Evolutionary conservation across 2,888 invertebrate genomes (phyloP).

Genomic region (Diplazon laetatorius): DNA sequence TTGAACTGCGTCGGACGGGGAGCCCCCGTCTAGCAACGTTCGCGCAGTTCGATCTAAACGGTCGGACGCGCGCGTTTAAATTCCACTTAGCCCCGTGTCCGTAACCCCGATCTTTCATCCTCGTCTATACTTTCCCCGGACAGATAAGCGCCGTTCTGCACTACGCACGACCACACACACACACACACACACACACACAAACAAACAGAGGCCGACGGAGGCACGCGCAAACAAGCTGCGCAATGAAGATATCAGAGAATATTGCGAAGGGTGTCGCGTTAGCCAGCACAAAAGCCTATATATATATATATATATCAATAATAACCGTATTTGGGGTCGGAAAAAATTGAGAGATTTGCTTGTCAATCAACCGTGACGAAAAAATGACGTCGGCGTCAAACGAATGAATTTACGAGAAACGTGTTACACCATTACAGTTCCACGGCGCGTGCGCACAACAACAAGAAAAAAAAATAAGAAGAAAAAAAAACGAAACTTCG

Average conservation of each 20-base stretch:
- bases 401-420: background rate
- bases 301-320: too few relatives aligned
- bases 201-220: too few relatives aligned
- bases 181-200: background rate
- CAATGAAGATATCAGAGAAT: constrained; percentile 39
- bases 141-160: background rate
- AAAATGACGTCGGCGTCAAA: constrained; percentile 1
- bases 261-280: constrained; percentile 24
- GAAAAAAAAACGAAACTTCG: constrained; percentile 20
- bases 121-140: constrained; percentile 1
- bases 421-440: too few relatives aligned
- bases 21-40: too few relatives aligned
- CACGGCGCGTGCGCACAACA: background rate
- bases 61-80: constrained; percentile 55
- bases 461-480: constrained; percentile 23
- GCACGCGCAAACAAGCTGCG: too few relatives aligned
- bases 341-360: constrained; percentile 19
- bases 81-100: constrained; percentile 49
- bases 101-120: constrained; percentile 36
- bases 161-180: background rate
- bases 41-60: constrained; percentile 49
- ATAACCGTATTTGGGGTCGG: constrained; percentile 23
- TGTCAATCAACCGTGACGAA: constrained; percentile 26
- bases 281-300: background rate
- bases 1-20: background rate